phyloP scores from a whole-genome alignment of 2,888 invertebrate genomes.

The Polyommatus icarus region DNA sequence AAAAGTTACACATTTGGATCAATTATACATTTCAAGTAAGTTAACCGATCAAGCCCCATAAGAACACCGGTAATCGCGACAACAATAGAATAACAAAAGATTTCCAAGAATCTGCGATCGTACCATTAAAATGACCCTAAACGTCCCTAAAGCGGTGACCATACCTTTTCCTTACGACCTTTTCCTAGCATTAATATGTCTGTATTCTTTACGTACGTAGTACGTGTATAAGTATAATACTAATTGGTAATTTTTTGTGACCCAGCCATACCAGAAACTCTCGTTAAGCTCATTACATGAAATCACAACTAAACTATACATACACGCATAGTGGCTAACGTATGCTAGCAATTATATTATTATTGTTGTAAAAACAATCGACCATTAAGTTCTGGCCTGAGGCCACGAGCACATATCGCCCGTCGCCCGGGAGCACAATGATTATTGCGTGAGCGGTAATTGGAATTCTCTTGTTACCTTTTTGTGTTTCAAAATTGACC shows the following conservation, averaged over 20 bases:
- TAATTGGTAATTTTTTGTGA: background rate
- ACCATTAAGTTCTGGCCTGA: conserved; percentile 28
- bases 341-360: conserved; percentile 18
- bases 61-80: no score
- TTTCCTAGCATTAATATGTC: no score
- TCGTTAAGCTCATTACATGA: background rate
- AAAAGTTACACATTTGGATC: no score
- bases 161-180: no score
- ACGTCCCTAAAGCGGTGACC: no score
- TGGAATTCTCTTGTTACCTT: conserved; percentile 29
- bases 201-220: no score
- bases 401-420: conserved; percentile 13
- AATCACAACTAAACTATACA: background rate
- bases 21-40: no score
- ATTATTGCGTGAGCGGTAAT: conserved; percentile 26
- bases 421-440: conserved; percentile 1
- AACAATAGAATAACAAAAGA: no score
- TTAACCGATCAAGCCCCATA: no score
- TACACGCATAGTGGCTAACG: background rate
- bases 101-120: no score
- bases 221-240: no score
- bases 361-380: conserved; percentile 18
- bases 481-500: conserved; percentile 30
- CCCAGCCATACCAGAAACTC: background rate
- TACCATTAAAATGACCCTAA: no score